These are phyloP conservation scores for Mastomys coucha DNA, from an alignment of 2,113 vertebrate species.

Conservation along the genomic window DNA sequence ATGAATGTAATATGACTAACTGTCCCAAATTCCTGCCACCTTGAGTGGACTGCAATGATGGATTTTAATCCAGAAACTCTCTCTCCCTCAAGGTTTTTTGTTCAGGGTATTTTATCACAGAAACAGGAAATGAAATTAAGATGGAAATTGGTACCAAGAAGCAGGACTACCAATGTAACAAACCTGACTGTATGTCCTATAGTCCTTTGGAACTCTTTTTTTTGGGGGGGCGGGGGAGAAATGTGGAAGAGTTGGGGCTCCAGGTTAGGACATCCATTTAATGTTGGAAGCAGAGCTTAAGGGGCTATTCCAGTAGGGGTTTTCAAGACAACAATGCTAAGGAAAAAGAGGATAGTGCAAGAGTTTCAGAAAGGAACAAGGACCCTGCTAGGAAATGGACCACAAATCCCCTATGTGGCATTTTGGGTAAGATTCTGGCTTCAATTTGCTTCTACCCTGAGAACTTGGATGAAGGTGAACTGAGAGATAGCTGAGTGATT, in stretches of 20 bases:
- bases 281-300: not conserved
- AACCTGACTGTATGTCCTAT: not conserved
- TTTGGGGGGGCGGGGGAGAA: no score
- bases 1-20: not conserved
- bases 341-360: not conserved
- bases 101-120: not conserved
- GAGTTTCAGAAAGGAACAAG: not conserved
- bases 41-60: not conserved
- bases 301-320: not conserved
- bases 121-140: not conserved
- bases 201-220: not conserved
- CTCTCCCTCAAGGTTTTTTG: not conserved
- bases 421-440: not conserved
- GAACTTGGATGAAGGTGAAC: not conserved
- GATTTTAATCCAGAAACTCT: not conserved
- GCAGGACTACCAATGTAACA: not conserved
- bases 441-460: not conserved
- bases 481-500: not conserved
- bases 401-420: not conserved
- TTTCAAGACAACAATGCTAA: not conserved
- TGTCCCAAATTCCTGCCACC: no score
- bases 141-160: not conserved
- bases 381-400: not conserved
- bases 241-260: not conserved
- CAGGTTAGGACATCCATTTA: not conserved